A percentile compares a stretch with the other conserved stretches of the same genome.
Conservation (phyloP, 2,113 vertebrate genomes). For the Mus spicilegus region DNA sequence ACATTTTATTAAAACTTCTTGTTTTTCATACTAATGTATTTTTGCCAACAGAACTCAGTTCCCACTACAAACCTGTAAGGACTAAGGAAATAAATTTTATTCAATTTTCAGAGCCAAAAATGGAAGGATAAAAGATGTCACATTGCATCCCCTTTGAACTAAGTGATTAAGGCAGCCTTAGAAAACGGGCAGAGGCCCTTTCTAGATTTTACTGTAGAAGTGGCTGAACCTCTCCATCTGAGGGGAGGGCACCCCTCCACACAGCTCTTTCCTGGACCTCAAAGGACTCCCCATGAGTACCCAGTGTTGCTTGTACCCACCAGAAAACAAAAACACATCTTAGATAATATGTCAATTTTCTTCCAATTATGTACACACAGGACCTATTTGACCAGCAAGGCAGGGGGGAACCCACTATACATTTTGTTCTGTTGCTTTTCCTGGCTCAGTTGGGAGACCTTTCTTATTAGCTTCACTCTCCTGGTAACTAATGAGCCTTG, state of each 20-base stretch:
- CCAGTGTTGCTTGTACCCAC: neutral
- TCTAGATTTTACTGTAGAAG: neutral
- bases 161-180: neutral
- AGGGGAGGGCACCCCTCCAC: neutral
- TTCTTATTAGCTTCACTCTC: slow-evolving; percentile 70
- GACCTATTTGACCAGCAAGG: slow-evolving; percentile 3
- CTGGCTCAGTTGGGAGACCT: slow-evolving; percentile 40
- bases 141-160: neutral
- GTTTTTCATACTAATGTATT: neutral
- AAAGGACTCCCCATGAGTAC: neutral
- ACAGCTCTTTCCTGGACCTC: neutral
- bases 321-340: neutral
- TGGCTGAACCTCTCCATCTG: neutral
- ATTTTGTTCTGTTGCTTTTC: slow-evolving; percentile 67
- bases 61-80: neutral
- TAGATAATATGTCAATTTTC: slow-evolving; percentile 49
- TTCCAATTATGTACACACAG: slow-evolving; percentile 3
- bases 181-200: neutral
- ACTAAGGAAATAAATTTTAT: neutral
- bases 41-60: neutral
- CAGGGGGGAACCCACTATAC: neutral
- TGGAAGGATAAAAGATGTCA: neutral
- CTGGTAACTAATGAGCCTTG: slow-evolving; percentile 69
- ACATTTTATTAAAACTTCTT: neutral
- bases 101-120: neutral